phyloP scores from a whole-genome alignment of 1,140 invertebrate species.

The Drosophila sturtevanti region DNA sequence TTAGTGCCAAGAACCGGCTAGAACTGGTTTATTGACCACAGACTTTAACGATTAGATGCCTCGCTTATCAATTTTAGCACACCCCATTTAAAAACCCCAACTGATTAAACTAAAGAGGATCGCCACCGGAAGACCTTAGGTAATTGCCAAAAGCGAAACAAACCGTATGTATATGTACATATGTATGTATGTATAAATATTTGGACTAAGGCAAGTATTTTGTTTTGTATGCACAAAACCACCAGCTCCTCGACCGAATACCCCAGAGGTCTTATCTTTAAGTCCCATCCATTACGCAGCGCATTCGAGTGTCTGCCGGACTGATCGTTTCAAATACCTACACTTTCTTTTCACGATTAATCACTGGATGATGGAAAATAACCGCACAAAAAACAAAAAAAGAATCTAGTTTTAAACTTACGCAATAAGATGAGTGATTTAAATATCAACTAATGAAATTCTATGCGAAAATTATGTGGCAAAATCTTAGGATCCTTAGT shows the following conservation, averaged over 20 bases:
- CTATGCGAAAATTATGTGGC: conserved; percentile 15
- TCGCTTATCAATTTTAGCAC: conserved; percentile 54
- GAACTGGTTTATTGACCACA: conserved; percentile 46
- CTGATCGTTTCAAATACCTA: conserved; percentile 14
- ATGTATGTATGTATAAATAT: not conserved
- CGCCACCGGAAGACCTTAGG: conserved; percentile 45
- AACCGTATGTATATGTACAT: not conserved
- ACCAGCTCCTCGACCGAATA: not conserved
- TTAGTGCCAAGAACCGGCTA: conserved; percentile 37
- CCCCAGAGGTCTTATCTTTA: conserved; percentile 42
- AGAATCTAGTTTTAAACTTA: conserved; percentile 40
- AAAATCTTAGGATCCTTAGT: not conserved
- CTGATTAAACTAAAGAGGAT: conserved; percentile 37
- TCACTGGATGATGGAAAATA: conserved; percentile 62
- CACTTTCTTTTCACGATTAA: conserved; percentile 54
- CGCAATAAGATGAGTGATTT: conserved; percentile 8
- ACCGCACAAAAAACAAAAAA: conserved; percentile 7
- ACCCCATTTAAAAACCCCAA: conserved; percentile 37
- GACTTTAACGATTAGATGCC: conserved; percentile 15
- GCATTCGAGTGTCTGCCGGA: conserved; percentile 29
- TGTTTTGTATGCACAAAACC: conserved; percentile 4
- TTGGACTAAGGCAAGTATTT: not conserved
- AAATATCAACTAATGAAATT: conserved; percentile 44
- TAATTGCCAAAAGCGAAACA: not conserved
- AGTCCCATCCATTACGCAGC: conserved; percentile 12